phyloP scores from a whole-genome alignment of 2,888 invertebrate species.

The Heliconius charithonia region DNA sequence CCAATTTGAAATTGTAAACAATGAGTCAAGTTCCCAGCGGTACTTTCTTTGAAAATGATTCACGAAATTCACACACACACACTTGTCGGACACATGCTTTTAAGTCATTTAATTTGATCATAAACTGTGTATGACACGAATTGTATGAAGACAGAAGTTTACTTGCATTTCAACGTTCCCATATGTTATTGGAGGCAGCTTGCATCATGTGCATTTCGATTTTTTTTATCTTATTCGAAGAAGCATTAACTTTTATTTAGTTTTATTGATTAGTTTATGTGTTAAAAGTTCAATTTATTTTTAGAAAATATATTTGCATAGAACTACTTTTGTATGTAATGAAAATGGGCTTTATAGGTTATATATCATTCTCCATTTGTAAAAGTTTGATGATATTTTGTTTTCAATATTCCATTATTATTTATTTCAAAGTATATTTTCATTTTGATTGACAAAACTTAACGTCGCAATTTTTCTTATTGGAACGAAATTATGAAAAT shows the following conservation, averaged over 20 bases:
- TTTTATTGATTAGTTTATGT: too few relatives aligned
- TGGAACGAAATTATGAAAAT: background rate
- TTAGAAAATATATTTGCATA: too few relatives aligned
- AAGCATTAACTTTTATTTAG: background rate
- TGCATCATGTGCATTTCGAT: background rate
- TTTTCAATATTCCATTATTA: too few relatives aligned
- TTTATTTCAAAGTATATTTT: too few relatives aligned
- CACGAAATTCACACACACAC: conserved; percentile 27
- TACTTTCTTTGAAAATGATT: conserved; percentile 40
- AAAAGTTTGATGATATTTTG: too few relatives aligned
- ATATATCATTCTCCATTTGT: too few relatives aligned
- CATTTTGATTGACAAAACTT: background rate
- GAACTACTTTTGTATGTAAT: too few relatives aligned
- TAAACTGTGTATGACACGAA: conserved; percentile 26
- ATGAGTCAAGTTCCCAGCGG: conserved; percentile 28
- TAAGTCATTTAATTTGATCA: conserved; percentile 32
- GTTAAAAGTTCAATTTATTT: too few relatives aligned
- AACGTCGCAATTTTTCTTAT: background rate
- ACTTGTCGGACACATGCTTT: conserved; percentile 10
- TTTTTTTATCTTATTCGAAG: background rate
- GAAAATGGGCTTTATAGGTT: too few relatives aligned
- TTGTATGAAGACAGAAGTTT: background rate
- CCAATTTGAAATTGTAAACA: background rate
- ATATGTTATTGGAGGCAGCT: background rate
- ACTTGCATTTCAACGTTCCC: conserved; percentile 2